Evolutionary conservation across 2,888 invertebrate genomes (phyloP), one percentile per base, ranked within the genome.

Genomic region (Tetranychus truncatus): DNA sequence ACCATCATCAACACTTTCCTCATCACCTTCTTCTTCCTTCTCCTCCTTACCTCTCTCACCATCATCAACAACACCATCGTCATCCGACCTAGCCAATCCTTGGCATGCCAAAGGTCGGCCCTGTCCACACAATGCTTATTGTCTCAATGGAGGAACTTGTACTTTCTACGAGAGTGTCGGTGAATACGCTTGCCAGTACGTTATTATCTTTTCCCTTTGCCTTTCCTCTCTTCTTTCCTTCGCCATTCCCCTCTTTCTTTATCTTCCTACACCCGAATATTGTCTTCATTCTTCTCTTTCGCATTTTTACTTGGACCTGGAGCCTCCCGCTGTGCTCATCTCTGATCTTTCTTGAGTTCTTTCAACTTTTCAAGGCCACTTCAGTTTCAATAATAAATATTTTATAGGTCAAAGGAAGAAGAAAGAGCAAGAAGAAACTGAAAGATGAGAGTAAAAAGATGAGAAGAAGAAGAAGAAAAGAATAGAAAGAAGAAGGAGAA

Each of bases 111-210:
- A 44, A n/a, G 88, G 88, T 80, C 86, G 86, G 79, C 87, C 87
- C 78, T 88, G 88, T 83, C 88, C 88, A 77, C 87, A 76, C 73
- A 87, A 85, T 84, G 86, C 79, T 80, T 91, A 88, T 84, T 93
- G 92, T 85, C 87, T 91, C 83, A 92, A 92, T 83, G 91, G 90
- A 81, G 92, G 91, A 82, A 89, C 89, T 79, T 93, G 93, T 85
- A 87, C 88, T 83, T 89, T 88, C 84, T 89, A 90, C 84, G 87
- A 88, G 83, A 87, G 88, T 81, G 88, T 91, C 81, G 87, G 87
- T 82, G 89, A 89, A 85, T 87, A 88, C 83, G 89, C 89, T 83
- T 92, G 92, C 89, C 89, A 88, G 92, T 92, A 85, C 90, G 89
- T 79, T 24, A 69, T 24, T 24, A 67, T 69, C 20, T 69, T 6